These are phyloP conservation scores for Elegia similella DNA, from an alignment of 2,888 invertebrate species.

Conservation along the genomic window DNA sequence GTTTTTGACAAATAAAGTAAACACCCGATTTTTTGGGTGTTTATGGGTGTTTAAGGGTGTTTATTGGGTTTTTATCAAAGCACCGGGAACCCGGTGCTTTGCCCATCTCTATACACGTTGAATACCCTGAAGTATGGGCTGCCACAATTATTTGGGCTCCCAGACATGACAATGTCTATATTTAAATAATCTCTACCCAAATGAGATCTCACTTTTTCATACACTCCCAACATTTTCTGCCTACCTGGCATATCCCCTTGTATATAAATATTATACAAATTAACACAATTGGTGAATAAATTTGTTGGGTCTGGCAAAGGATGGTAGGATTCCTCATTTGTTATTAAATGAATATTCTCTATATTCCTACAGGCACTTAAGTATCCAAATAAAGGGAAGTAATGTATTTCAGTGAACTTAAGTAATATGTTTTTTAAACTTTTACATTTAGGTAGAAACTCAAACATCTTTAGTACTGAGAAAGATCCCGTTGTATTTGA, in stretches of 20 bases:
- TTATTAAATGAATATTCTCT: not conserved
- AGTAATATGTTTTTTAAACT: not conserved
- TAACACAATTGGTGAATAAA: not conserved
- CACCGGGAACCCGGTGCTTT: no score
- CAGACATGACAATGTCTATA: not conserved
- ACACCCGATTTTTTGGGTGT: no score
- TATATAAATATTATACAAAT: not conserved
- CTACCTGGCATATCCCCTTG: not conserved
- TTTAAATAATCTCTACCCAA: not conserved
- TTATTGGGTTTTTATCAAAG: no score
- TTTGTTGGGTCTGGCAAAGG: not conserved
- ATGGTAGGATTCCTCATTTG: not conserved
- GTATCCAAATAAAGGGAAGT: not conserved
- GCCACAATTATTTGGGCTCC: not conserved
- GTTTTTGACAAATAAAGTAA: no score
- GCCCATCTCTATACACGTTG: no score
- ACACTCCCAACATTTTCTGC: not conserved
- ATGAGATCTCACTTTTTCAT: not conserved
- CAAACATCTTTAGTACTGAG: not conserved
- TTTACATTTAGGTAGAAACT: not conserved
- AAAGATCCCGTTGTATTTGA: not conserved
- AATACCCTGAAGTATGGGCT: not conserved
- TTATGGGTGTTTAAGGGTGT: no score
- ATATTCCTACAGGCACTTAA: not conserved
- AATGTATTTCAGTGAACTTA: not conserved